Evolutionary conservation across 2,888 invertebrate genomes (phyloP), one percentile per base, ranked within the genome.

Genomic region (Drosophila prolongata): DNA sequence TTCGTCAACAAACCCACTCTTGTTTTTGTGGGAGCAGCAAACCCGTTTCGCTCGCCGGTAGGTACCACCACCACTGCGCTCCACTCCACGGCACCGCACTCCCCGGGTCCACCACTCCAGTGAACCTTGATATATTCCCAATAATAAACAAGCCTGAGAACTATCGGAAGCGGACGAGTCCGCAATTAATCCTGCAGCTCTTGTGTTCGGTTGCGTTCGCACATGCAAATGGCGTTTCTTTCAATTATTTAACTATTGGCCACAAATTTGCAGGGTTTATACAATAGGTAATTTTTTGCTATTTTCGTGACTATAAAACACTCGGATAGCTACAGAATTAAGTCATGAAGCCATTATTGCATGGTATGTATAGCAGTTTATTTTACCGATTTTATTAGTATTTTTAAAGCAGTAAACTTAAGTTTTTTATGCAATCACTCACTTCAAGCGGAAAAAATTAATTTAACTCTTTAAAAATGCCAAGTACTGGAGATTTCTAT

Each of bases 141-240:
- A 64, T 64, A 64, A 64, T 64, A 64, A 66, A 66, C 68, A 66
- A 66, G 68, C 68, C 53, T 68, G 54, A 68, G 65, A 68, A 66
- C 65, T 66, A 68, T 66, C 69, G 68, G 65, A 66, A 68, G 69
- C 54, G 69, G 67, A 52, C 66, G 50, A 68, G 65, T 47, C 67
- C n/a, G 67, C 56, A 67, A 67, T 67, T 67, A 67, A 67, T 67
- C 58, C 42, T 65, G 67, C 43, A 65, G 38, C 67, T 65, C 65
- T 65, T 64, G 62, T 64, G 27, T 49, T 64, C 64, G 64, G 64
- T 42, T 62, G 62, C 62, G 62, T 64, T 64, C 62, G 62, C 62
- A 64, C 62, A 64, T 64, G 64, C 62, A 64, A 64, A 64, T 64
- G 62, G 47, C 34, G 49, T 64, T 64, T 64, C 42, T 62, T 64